Conservation (phyloP, 1,140 invertebrate genomes). For the Bicyclus anynana region DNA sequence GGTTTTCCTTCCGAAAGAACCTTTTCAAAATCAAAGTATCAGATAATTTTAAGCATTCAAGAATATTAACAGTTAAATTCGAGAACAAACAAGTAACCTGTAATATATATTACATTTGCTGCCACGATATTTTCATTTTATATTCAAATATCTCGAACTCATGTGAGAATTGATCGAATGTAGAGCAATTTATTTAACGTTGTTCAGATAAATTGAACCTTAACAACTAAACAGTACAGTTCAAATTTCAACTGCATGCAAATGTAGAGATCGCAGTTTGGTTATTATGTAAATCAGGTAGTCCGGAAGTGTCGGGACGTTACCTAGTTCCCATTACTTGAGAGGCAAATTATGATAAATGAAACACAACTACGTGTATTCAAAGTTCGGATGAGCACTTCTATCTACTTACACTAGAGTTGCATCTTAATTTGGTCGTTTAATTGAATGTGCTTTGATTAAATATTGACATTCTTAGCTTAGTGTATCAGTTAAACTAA, state of each 20-base stretch:
- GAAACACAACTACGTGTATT: slow-evolving; percentile 35
- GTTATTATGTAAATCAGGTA: slow-evolving; percentile 62
- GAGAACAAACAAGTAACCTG: background rate
- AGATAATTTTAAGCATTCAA: too few species aligned
- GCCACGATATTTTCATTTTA: slow-evolving; percentile 1
- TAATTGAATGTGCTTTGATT: background rate
- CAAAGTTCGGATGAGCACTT: slow-evolving; percentile 13
- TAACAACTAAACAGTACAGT: slow-evolving; percentile 24
- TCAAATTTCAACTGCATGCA: slow-evolving; percentile 24
- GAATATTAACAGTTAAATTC: too few species aligned
- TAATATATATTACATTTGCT: background rate
- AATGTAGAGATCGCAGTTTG: slow-evolving; percentile 43
- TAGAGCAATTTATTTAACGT: slow-evolving; percentile 32
- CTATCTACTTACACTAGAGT: background rate
- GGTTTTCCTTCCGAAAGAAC: too few species aligned
- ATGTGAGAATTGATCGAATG: slow-evolving; percentile 54
- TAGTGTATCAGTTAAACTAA: too few species aligned
- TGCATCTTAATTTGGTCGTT: background rate
- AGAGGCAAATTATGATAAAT: slow-evolving; percentile 67
- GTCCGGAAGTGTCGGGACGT: slow-evolving; percentile 52
- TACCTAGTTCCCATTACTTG: slow-evolving; percentile 58
- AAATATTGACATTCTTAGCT: too few species aligned
- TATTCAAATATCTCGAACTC: slow-evolving; percentile 54
- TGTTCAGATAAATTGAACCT: slow-evolving; percentile 29
- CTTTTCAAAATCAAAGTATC: too few species aligned